These are phyloP conservation scores for Drosophila pullipes DNA, from an alignment of 2,888 invertebrate genomes.

Conservation along the genomic window DNA sequence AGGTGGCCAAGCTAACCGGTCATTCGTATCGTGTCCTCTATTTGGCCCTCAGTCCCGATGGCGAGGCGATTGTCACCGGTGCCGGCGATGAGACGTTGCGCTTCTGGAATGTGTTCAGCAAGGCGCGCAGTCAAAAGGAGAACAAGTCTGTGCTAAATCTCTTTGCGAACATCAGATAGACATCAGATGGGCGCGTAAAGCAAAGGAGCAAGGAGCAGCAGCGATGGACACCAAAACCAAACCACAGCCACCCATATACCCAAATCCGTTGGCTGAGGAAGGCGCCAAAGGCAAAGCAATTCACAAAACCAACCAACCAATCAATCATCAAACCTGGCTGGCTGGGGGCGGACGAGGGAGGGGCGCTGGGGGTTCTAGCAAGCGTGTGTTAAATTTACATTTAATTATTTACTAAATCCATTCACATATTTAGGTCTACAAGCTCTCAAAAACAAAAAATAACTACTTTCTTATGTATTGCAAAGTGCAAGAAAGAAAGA, in stretches of 20 bases:
- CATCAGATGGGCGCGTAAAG: not conserved
- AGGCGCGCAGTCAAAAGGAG: conserved; percentile 97
- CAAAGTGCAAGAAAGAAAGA: not conserved
- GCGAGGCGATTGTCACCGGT: conserved; percentile 99
- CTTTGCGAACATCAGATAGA: conserved; percentile 93
- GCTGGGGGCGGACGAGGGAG: conserved; percentile 5
- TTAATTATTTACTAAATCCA: not conserved
- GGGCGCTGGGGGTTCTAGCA: not conserved
- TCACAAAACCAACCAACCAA: conserved; percentile 28
- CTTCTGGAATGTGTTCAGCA: conserved; percentile 99
- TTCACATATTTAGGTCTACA: not conserved
- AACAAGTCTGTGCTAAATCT: conserved; percentile 97
- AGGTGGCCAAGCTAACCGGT: conserved; percentile 98
- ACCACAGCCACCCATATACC: not conserved
- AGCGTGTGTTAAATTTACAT: conserved; percentile 17
- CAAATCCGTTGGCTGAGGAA: conserved; percentile 59
- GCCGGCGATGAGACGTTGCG: conserved; percentile 99
- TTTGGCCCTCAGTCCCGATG: conserved; percentile 98
- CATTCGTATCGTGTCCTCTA: conserved; percentile 98
- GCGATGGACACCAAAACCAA: not conserved
- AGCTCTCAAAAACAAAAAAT: not conserved
- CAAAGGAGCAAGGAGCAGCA: not conserved
- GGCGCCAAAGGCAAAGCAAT: conserved; percentile 67
- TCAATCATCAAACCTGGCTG: conserved; percentile 21
- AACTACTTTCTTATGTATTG: not conserved